A percentile compares a stretch with the other conserved stretches of the same genome.
Conservation (phyloP, 2,888 invertebrate species). For the Dasypogon diadema region DNA sequence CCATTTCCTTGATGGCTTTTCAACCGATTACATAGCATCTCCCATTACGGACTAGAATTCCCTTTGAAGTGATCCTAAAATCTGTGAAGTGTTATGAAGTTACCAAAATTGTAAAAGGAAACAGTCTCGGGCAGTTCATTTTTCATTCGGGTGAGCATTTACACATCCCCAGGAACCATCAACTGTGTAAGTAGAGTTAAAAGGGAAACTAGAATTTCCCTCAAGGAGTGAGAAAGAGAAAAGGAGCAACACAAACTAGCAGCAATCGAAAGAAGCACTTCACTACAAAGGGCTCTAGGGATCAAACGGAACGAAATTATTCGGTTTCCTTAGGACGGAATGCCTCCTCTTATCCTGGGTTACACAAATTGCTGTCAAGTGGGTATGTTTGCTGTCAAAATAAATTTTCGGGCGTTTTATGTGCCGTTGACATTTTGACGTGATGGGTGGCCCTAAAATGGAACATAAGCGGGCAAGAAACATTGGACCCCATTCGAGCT, state of each 20-base stretch:
- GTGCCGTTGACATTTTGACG: slow-evolving; percentile 46
- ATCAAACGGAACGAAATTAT: slow-evolving; percentile 48
- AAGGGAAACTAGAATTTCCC: slow-evolving; percentile 42
- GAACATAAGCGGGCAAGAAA: background rate
- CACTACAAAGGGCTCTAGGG: slow-evolving; percentile 33
- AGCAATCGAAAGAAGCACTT: slow-evolving; percentile 28
- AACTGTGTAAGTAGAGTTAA: slow-evolving; percentile 29
- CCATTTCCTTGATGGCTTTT: slow-evolving; percentile 39
- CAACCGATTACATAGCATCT: slow-evolving; percentile 27
- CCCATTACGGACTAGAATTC: slow-evolving; percentile 24
- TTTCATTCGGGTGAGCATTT: slow-evolving; percentile 45
- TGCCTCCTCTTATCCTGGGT: slow-evolving; percentile 3
- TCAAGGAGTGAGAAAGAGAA: background rate
- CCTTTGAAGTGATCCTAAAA: slow-evolving; percentile 47
- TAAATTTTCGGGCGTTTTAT: slow-evolving; percentile 45
- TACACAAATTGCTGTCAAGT: slow-evolving; percentile 49
- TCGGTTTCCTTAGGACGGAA: slow-evolving; percentile 16
- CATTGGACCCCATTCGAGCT: background rate
- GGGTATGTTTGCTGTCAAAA: slow-evolving; percentile 50
- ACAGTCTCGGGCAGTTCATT: slow-evolving; percentile 49
- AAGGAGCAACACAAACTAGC: slow-evolving; percentile 11
- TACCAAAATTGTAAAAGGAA: slow-evolving; percentile 46
- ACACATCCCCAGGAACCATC: slow-evolving; percentile 16
- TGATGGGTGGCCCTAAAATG: slow-evolving; percentile 31
- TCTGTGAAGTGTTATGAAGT: slow-evolving; percentile 50